phyloP scores from a whole-genome alignment of 2,888 invertebrate species.

The Xestia ashworthii region DNA sequence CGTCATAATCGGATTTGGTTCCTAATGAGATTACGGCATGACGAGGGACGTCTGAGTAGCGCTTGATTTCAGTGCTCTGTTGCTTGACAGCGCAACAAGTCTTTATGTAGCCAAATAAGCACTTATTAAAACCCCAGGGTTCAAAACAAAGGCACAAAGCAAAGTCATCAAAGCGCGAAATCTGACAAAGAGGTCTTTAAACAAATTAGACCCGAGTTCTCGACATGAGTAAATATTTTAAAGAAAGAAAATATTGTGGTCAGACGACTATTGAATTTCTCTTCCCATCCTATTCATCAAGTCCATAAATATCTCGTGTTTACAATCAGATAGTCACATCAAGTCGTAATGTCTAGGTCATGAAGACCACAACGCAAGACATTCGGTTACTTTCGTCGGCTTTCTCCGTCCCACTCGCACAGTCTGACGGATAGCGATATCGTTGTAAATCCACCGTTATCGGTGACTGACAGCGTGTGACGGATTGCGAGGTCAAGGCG shows the following conservation, averaged over 20 bases:
- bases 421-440: slow-evolving; percentile 59
- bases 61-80: slow-evolving; percentile 42
- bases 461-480: slow-evolving; percentile 72
- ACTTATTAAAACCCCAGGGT: slow-evolving; percentile 34
- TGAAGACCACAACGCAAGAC: slow-evolving; percentile 51
- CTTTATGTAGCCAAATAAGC: slow-evolving; percentile 30
- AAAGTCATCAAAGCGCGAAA: slow-evolving; percentile 21
- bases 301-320: slow-evolving; percentile 54
- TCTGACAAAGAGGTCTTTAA: slow-evolving; percentile 24
- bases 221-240: slow-evolving; percentile 22
- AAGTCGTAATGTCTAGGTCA: slow-evolving; percentile 61
- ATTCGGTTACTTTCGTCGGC: slow-evolving; percentile 65
- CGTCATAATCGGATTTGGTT: slow-evolving; percentile 79
- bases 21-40: slow-evolving; percentile 76
- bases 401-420: slow-evolving; percentile 62
- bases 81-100: slow-evolving; percentile 41
- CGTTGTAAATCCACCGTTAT: slow-evolving; percentile 72
- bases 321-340: slow-evolving; percentile 58
- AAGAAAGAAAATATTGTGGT: slow-evolving; percentile 22
- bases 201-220: slow-evolving; percentile 19
- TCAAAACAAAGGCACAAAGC: slow-evolving; percentile 42
- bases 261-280: slow-evolving; percentile 41
- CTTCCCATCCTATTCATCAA: slow-evolving; percentile 47
- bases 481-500: slow-evolving; percentile 84
- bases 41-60: slow-evolving; percentile 57